phyloP scores from a whole-genome alignment of 2,888 invertebrate genomes.

The Calliopum simillimum region DNA sequence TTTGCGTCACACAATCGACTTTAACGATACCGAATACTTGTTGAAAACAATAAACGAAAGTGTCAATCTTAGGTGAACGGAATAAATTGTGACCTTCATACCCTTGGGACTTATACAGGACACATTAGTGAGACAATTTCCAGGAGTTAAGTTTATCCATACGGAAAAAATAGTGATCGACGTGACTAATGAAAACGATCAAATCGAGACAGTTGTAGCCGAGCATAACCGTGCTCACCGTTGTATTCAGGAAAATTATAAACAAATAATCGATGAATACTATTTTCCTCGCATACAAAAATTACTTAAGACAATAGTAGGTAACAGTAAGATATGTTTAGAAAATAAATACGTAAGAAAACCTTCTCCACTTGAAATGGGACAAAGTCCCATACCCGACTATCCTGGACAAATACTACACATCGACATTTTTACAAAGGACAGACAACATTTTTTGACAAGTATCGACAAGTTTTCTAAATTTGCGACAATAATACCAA shows the following conservation, averaged over 20 bases:
- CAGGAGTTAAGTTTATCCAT: constrained; percentile 32
- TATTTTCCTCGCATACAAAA: constrained; percentile 25
- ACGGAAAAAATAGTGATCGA: constrained; percentile 35
- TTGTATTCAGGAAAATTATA: constrained; percentile 20
- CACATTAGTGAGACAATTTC: constrained; percentile 24
- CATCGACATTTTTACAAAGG: constrained; percentile 29
- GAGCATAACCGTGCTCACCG: constrained; percentile 32
- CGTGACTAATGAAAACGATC: constrained; percentile 33
- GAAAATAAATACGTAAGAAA: constrained; percentile 36
- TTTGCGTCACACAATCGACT: no score
- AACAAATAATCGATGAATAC: constrained; percentile 21
- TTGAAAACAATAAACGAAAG: constrained; percentile 10
- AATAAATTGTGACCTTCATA: constrained; percentile 34
- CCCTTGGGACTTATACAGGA: constrained; percentile 37
- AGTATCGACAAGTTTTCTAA: constrained; percentile 42
- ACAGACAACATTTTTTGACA: constrained; percentile 34
- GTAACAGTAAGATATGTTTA: constrained; percentile 30
- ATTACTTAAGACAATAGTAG: constrained; percentile 11
- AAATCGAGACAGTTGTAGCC: constrained; percentile 27
- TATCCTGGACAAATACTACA: constrained; percentile 35
- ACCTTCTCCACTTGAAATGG: constrained; percentile 24
- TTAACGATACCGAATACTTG: not conserved
- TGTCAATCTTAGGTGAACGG: constrained; percentile 34
- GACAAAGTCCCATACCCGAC: constrained; percentile 19
- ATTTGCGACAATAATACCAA: constrained; percentile 30